Evolutionary conservation across 1,140 invertebrate genomes (phyloP), one percentile per base, ranked within the genome.

Genomic region (Zaprionus ornatus): DNA sequence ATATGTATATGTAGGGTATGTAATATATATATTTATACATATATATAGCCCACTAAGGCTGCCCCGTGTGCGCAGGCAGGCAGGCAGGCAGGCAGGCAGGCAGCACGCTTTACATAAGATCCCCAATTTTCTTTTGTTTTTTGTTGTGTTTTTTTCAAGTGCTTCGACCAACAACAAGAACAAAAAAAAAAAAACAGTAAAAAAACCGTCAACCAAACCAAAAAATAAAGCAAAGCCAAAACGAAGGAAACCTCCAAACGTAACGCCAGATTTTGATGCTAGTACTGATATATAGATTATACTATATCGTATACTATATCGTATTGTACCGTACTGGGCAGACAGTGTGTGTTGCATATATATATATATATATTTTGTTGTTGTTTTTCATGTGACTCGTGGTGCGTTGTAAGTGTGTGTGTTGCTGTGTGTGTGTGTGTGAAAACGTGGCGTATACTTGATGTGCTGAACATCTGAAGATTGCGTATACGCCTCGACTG

Each of bases 21-120:
- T n/a, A n/a, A n/a, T 48, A 70, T 35, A 42, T 21, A 42, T 63
- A 25, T 56, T 32, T 35, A 45, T 45, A 42, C 15, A 21, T 29
- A 21, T 54, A 48, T 27, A 68, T 48, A 56, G 17, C 17, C n/a
- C 29, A 19, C 10, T 23, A 52, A 54, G 70, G 63, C 45, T 23
- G 59, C 40, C 27, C 35, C 48, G 67, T 76, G 67, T 76, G 68
- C 62, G 74, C 67, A 82, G 64, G 71, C 63, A 77, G 27, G 29
- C 29, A 29, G 25, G n/a, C n/a, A n/a, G n/a, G n/a, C n/a, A 67
- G 37, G 37, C 37, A 40, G 37, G 63, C 77, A 74, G 73, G 71
- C 77, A 60, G 60, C 63, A 78, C 68, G 80, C 76, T 86, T 86
- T 86, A 86, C 83, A 86, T 86, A 86, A 86, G 83, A 77, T 82